These are phyloP conservation scores for Cordylochernes scorpioides DNA, from an alignment of 2,888 invertebrate genomes.

Conservation along the genomic window DNA sequence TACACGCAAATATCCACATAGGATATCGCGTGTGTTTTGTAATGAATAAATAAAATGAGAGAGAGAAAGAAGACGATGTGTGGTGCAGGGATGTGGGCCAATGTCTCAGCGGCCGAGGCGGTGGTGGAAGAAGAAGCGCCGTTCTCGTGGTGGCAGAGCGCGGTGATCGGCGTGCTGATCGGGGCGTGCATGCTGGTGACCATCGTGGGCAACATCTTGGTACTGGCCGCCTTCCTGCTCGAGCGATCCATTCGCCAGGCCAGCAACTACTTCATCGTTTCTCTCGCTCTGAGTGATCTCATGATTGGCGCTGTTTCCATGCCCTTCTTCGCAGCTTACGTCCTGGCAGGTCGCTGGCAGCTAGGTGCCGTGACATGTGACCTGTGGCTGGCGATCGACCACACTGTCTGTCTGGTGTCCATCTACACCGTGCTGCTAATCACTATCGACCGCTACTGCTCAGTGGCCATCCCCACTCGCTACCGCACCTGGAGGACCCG, in stretches of 20 bases:
- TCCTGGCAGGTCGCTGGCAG: conserved; percentile 86
- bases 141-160: conserved; percentile 65
- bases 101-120: too few relatives aligned
- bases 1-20: too few relatives aligned
- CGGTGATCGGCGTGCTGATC: conserved; percentile 59
- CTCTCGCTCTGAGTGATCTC: conserved; percentile 84
- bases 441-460: conserved; percentile 92
- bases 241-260: conserved; percentile 73
- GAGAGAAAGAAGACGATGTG: too few relatives aligned
- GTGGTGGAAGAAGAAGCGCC: too few relatives aligned
- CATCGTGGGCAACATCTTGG: conserved; percentile 79
- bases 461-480: conserved; percentile 88
- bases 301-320: conserved; percentile 91
- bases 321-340: conserved; percentile 94
- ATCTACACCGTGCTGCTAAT: conserved; percentile 96
- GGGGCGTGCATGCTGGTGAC: conserved; percentile 69
- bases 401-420: conserved; percentile 92
- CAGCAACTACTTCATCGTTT: conserved; percentile 96
- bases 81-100: too few relatives aligned
- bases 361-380: conserved; percentile 84
- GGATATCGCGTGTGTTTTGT: too few relatives aligned
- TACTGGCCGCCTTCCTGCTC: conserved; percentile 74
- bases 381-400: conserved; percentile 92
- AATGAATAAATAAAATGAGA: too few relatives aligned
- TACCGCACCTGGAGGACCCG: conserved; percentile 92